phyloP scores from a whole-genome alignment of 2,888 invertebrate genomes.

The Drosophila fulvimacula region DNA sequence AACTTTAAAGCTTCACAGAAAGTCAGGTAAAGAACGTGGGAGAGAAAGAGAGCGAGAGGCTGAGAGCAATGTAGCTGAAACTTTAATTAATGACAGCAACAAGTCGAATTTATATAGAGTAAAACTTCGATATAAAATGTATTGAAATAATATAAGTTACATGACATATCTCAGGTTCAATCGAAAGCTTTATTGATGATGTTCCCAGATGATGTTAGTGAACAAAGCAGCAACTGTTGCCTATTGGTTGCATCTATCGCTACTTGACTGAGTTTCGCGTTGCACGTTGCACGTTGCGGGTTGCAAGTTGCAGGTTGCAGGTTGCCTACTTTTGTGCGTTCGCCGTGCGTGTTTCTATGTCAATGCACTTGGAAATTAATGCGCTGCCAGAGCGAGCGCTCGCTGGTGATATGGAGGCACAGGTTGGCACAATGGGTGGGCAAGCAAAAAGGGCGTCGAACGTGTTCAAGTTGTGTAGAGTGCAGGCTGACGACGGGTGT shows the following conservation, averaged over 20 bases:
- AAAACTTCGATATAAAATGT: background rate
- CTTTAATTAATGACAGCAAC: conserved; percentile 24
- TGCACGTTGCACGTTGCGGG: conserved; percentile 32
- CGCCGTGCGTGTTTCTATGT: conserved; percentile 69
- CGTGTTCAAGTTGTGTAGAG: conserved; percentile 60
- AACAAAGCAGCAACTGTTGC: conserved; percentile 25
- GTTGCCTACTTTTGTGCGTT: conserved; percentile 67
- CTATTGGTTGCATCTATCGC: conserved; percentile 2
- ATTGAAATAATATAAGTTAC: background rate
- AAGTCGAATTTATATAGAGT: conserved; percentile 13
- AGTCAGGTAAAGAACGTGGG: background rate
- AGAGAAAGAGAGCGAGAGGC: background rate
- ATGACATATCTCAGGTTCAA: background rate
- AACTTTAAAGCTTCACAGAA: conserved; percentile 7
- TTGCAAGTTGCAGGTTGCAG: conserved; percentile 35
- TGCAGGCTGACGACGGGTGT: conserved; percentile 15
- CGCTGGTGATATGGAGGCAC: conserved; percentile 24
- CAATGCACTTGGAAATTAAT: conserved; percentile 68
- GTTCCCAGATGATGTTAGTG: background rate
- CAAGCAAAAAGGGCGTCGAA: conserved; percentile 44
- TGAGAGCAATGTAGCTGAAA: background rate
- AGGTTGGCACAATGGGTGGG: conserved; percentile 26
- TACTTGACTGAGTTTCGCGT: conserved; percentile 12
- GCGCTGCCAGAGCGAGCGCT: conserved; percentile 26
- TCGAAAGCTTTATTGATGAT: conserved; percentile 1